Conservation (phyloP, 2,888 invertebrate species). For the Temnothorax unifasciatus region DNA sequence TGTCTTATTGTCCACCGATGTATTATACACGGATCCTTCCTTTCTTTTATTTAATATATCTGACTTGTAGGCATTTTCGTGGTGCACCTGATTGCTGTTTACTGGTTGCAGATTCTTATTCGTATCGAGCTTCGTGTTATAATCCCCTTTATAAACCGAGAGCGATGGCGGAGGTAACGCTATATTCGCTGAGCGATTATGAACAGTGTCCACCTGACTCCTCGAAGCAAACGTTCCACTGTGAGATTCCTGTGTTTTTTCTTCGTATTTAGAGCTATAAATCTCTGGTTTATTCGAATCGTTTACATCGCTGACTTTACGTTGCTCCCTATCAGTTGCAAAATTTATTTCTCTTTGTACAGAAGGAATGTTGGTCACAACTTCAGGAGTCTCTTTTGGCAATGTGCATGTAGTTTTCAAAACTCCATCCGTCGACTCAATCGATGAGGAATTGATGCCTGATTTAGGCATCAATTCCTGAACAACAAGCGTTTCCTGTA, state of each 20-base stretch:
- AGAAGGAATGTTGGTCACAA: neutral
- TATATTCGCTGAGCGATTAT: neutral
- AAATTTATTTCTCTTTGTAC: neutral
- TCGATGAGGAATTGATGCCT: neutral
- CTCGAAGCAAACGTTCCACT: neutral
- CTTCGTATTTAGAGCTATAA: neutral
- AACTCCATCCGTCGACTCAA: neutral
- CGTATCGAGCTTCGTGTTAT: slow-evolving; percentile 12
- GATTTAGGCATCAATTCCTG: neutral
- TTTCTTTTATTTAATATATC: slow-evolving; percentile 20
- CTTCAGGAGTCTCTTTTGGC: neutral
- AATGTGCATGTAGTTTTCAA: neutral
- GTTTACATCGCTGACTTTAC: neutral
- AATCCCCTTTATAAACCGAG: neutral
- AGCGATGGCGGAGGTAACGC: neutral
- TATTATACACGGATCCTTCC: neutral
- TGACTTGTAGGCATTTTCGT: slow-evolving; percentile 1
- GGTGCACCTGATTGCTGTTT: neutral
- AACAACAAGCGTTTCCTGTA: neutral
- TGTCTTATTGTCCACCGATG: slow-evolving; percentile 24
- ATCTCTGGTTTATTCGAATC: neutral
- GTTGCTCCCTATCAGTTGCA: neutral
- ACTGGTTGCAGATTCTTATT: slow-evolving; percentile 31
- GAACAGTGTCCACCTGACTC: neutral
- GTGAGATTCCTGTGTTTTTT: neutral